These are phyloP conservation scores for Aurelia sp. DNA, from an alignment of 30 jellyfish, hydroid and myxozoan genomes.

Conservation along the genomic window DNA sequence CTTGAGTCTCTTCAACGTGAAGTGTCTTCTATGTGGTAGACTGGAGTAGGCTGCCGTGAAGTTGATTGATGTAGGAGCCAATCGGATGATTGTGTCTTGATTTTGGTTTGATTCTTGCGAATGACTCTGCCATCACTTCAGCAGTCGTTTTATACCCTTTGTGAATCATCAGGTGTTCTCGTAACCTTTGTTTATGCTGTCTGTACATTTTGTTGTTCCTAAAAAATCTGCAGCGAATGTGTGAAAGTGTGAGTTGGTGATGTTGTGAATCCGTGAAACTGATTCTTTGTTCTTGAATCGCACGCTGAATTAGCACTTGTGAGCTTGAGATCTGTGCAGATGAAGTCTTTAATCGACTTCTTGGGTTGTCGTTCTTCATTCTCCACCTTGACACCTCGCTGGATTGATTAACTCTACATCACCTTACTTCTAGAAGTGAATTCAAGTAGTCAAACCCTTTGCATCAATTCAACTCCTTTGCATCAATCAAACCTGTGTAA, in stretches of 20 bases:
- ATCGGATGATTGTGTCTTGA: not conserved
- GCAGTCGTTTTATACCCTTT: not conserved
- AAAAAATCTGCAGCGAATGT: not conserved
- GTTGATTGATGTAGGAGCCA: too few species aligned
- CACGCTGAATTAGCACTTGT: not conserved
- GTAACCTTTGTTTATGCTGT: not conserved
- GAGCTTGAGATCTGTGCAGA: constrained; percentile 9
- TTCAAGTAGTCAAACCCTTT: too few species aligned
- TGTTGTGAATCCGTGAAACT: not conserved
- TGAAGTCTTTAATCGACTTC: not conserved
- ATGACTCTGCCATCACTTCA: not conserved
- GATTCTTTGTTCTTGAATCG: not conserved
- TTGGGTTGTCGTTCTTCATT: not conserved
- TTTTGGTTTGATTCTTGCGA: not conserved
- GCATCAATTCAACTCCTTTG: too few species aligned
- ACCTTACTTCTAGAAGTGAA: too few species aligned
- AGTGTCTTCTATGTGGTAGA: not conserved
- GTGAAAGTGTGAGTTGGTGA: not conserved
- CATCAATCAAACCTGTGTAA: too few species aligned
- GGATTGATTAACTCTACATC: too few species aligned
- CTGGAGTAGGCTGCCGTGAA: too few species aligned
- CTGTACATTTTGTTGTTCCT: not conserved
- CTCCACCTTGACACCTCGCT: too few species aligned
- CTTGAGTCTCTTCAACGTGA: not conserved
- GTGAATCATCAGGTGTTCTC: not conserved